Evolutionary conservation across 2,888 invertebrate species (phyloP), one percentile per base, ranked within the genome.

Genomic region (Acanthosoma haemorrhoidale): DNA sequence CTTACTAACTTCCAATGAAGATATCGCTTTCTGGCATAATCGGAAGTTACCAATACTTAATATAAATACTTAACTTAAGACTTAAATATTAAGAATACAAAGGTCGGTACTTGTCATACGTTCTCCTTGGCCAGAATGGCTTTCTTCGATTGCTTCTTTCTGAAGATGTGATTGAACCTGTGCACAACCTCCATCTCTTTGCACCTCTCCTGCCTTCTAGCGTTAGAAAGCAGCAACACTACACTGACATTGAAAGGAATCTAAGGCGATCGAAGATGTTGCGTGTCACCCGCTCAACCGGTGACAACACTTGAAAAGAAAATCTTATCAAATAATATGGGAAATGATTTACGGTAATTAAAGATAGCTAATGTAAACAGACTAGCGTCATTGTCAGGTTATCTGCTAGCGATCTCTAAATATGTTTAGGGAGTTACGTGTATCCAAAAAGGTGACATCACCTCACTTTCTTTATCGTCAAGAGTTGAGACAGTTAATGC

Each of bases 331-430:
- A 21, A 51, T n/a, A 51, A 51, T 51, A 51, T 29, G 29, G 25
- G 21, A 25, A 51, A 51, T 25, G 51, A 51, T 51, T 51, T 51
- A 51, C 51, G 29, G 51, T 51, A 51, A 51, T 51, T 51, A 51
- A 25, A 51, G 51, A 51, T 51, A 51, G n/a, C 51, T 51, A 25
- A 51, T 51, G 29, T 51, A 51, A 51, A 51, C n/a, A n/a, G n/a
- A n/a, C n/a, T n/a, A n/a, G n/a, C 43, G 11, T 8, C 51, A 51
- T 51, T 51, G 21, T 51, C 51, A 25, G 51, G 21, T 51, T 51
- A 51, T 51, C 51, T 51, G 15, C 9, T 18, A 41, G 41, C 41
- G 16, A 41, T 41, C 41, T 41, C 29, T 51, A 51, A 51, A 51
- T 51, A 25, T 51, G 51, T 51, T 51, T n/a, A n/a, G n/a, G n/a